phyloP scores from a whole-genome alignment of 2,113 vertebrate genomes.

The Platanista minor region DNA sequence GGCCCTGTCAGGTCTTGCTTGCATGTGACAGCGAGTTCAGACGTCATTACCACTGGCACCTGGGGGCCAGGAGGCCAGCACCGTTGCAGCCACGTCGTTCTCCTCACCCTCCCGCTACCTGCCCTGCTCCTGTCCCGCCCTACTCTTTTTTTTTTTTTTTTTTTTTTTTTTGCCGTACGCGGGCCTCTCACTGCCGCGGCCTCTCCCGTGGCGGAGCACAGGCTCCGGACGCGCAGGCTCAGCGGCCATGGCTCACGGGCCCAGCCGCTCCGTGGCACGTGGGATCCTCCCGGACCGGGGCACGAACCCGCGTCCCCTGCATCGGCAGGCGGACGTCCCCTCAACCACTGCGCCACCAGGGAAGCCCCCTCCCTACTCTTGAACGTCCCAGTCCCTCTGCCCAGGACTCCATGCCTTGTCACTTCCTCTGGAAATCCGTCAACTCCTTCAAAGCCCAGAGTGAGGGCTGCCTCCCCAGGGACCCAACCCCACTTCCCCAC shows the following conservation, averaged over 20 bases:
- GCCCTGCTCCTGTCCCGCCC: too few species aligned
- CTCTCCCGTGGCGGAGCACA: too few species aligned
- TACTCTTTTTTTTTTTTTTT: too few species aligned
- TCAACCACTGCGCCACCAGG: too few species aligned
- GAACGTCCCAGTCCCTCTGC: not conserved
- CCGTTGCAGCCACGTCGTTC: not conserved
- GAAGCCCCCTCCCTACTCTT: not conserved
- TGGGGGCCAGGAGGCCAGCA: not conserved
- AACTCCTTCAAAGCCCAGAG: not conserved
- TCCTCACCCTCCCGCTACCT: not conserved
- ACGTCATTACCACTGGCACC: not conserved
- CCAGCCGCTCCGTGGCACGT: too few species aligned
- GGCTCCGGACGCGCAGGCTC: too few species aligned
- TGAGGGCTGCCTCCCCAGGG: not conserved
- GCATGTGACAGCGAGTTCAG: not conserved
- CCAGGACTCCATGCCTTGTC: not conserved
- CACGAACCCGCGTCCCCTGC: too few species aligned
- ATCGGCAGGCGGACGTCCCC: too few species aligned
- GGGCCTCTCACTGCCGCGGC: too few species aligned
- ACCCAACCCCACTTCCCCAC: not conserved
- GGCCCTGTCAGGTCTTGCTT: not conserved
- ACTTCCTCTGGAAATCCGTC: not conserved
- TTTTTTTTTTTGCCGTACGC: too few species aligned
- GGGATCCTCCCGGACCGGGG: too few species aligned
- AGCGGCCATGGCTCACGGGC: too few species aligned